Evolutionary conservation across 2,113 vertebrate genomes (phyloP), one percentile per base, ranked within the genome.

Genomic region (Nyctibius bracteatus): DNA sequence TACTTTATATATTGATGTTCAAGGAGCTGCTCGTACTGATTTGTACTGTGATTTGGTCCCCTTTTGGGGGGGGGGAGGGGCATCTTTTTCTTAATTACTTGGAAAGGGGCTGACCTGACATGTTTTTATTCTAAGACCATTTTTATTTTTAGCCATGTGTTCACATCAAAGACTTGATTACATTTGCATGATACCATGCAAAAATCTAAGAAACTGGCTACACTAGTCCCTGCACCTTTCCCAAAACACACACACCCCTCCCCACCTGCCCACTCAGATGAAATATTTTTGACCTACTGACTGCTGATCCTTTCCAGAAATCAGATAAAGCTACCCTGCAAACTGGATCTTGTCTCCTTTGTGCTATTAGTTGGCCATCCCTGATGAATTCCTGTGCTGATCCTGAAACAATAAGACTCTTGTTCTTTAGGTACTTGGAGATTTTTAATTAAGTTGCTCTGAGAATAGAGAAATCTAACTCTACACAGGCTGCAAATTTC

Each of bases 221-320:
- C 20, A 3, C 5, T 4, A 8, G 20, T 33, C 19, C 49, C 49
- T 65, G 31, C 5, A 10, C 27, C 39, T 68, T 65, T 47, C 82
- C 59, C 49, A 52, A 52, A 75, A 14, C 16, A 33, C 28, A 4
- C 2, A 1, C 21, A 1, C 67, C 11, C 8, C 37, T 18, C 15
- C 30, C 24, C 6, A 5, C 21, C 14, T 12, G 9, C 7, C 5
- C 30, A 1, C 14, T 3, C 10, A n/a, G 49, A 30, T 1, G 6
- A 73, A 35, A 24, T 30, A 33, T 9, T 81, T 4, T 18, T 57
- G 67, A 28, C 8, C 61, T 66, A n/a, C 31, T 49, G 59, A 10
- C 27, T 59, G 43, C 71, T 54, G 46, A 2, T 11, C 7, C 9
- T 37, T 33, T 12, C 41, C 49, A 80, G 37, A 73, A 70, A 44